These are phyloP conservation scores for Probosciger aterrimus DNA, from an alignment of 2,113 vertebrate species.

Conservation along the genomic window DNA sequence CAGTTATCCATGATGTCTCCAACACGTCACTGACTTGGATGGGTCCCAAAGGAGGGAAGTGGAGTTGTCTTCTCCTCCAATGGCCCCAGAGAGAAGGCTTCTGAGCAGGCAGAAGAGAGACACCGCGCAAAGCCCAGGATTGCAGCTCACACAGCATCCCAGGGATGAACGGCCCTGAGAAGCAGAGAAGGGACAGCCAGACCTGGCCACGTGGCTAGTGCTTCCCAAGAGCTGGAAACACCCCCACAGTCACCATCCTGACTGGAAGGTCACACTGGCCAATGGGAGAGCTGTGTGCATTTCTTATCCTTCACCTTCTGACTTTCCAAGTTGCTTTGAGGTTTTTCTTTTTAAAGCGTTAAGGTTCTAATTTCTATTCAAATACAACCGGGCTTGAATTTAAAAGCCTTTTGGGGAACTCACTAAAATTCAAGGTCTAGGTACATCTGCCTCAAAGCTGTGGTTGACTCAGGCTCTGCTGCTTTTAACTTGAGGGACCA, in stretches of 20 bases:
- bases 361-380: not conserved
- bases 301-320: not conserved
- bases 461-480: not conserved
- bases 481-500: not conserved
- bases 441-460: not conserved
- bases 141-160: not conserved
- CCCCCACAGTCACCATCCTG: not conserved
- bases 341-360: not conserved
- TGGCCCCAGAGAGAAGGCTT: not conserved
- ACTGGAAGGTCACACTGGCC: not conserved
- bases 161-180: not conserved
- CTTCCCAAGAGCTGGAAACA: not conserved
- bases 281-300: accelerated
- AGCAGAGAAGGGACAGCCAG: not conserved
- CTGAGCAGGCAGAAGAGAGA: not conserved
- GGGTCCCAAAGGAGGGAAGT: not conserved
- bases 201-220: accelerated
- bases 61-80: not conserved
- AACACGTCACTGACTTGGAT: not conserved
- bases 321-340: not conserved
- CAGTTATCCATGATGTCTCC: not conserved
- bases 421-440: not conserved
- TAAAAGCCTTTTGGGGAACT: not conserved
- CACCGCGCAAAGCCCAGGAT: accelerated
- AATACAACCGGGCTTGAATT: not conserved